These are phyloP conservation scores for Pachyseris speciosa DNA, from an alignment of 64 coral and sea anemone genomes.

Conservation along the genomic window DNA sequence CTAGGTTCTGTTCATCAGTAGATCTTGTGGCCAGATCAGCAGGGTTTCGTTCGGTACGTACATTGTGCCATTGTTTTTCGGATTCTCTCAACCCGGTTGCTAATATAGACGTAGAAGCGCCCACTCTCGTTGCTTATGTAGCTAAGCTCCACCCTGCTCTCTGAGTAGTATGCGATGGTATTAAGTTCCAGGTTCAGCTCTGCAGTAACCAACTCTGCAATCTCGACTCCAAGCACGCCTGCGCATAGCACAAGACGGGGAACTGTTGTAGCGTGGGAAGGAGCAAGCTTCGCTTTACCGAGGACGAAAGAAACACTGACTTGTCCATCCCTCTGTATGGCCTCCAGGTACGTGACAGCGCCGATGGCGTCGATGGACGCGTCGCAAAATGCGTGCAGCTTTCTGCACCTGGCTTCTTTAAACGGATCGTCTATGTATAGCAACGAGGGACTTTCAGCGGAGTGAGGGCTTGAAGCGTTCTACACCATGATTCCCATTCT, in stretches of 20 bases:
- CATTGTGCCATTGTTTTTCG: slow-evolving; percentile 9
- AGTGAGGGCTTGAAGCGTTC: slow-evolving; percentile 22
- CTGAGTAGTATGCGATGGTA: slow-evolving; percentile 60
- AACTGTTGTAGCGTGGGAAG: slow-evolving; percentile 54
- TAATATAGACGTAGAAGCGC: slow-evolving; percentile 77
- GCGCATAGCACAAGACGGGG: slow-evolving; percentile 63
- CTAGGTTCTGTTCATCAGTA: neutral
- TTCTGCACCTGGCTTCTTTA: neutral
- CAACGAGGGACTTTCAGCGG: slow-evolving; percentile 12
- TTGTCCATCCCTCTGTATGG: neutral
- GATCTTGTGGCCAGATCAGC: slow-evolving; percentile 34
- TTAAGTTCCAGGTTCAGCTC: slow-evolving; percentile 39
- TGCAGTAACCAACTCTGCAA: slow-evolving; percentile 18
- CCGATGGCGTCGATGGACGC: slow-evolving; percentile 33
- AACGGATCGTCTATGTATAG: neutral
- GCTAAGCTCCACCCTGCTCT: slow-evolving; percentile 65
- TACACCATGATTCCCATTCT: slow-evolving; percentile 55
- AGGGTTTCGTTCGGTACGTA: slow-evolving; percentile 4
- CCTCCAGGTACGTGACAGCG: slow-evolving; percentile 49
- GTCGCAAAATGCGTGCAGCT: slow-evolving; percentile 76
- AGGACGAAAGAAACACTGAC: slow-evolving; percentile 52
- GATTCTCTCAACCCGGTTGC: slow-evolving; percentile 47
- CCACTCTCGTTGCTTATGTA: slow-evolving; percentile 61
- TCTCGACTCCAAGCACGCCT: slow-evolving; percentile 57
- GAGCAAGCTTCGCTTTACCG: slow-evolving; percentile 73